phyloP scores from a whole-genome alignment of 2,888 invertebrate genomes.

The Callyntrura sp. region DNA sequence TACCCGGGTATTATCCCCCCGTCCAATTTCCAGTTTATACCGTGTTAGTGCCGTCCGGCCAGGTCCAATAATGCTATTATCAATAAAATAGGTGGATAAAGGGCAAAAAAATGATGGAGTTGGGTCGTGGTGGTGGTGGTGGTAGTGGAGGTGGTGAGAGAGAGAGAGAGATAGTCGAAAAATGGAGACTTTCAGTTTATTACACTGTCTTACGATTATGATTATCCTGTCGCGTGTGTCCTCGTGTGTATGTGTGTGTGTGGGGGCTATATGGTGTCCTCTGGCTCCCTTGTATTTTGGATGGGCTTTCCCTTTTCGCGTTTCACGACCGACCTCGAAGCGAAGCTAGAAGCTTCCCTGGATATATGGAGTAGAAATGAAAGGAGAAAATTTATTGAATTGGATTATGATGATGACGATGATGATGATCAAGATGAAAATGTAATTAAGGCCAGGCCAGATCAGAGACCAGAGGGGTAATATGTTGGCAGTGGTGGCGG shows the following conservation, averaged over 20 bases:
- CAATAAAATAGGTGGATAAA: conserved; percentile 8
- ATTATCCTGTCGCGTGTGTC: conserved; percentile 7
- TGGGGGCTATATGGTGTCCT: too few species aligned
- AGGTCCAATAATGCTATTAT: conserved; percentile 10
- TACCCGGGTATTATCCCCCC: not conserved
- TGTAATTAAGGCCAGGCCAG: conserved; percentile 21
- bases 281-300: not conserved
- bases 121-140: too few species aligned
- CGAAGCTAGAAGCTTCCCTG: too few species aligned
- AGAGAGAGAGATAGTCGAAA: not conserved
- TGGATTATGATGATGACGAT: not conserved
- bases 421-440: not conserved
- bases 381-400: conserved; percentile 9
- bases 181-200: conserved; percentile 26
- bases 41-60: not conserved
- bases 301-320: not conserved
- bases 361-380: too few species aligned
- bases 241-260: not conserved
- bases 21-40: not conserved
- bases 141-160: too few species aligned
- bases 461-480: not conserved
- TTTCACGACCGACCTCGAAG: too few species aligned
- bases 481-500: too few species aligned
- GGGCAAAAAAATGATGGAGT: conserved; percentile 1
- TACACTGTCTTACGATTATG: conserved; percentile 1